Evolutionary conservation across 2,113 vertebrate species (phyloP), one percentile per base, ranked within the genome.

Genomic region (Donacobius atricapilla): DNA sequence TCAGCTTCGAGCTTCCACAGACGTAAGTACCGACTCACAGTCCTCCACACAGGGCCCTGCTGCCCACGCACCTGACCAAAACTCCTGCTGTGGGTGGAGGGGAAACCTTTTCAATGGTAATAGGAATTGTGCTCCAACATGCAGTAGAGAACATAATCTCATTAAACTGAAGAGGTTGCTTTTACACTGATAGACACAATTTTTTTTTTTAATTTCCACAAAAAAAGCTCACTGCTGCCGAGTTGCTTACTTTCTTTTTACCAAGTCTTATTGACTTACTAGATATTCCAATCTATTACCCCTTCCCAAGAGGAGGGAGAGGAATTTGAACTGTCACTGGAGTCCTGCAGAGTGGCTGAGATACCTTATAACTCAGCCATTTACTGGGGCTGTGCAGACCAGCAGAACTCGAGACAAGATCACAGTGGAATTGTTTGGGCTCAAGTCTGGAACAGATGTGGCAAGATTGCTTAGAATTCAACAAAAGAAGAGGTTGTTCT

Each of bases 1-100:
- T 99, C 98, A 99, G 99, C 98, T 98, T 99, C 1, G 99, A 99
- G 99, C 99, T 99, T 99, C 99, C 99, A 98, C 99, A 99, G 98
- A 99, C 98, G 99, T 99, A 97, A 99, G 99, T 98, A 61, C 87
- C 7, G 3, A 7, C 24, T 48, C 16, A 1, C 33, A 40, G 39
- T 63, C 57, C 33, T 44, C 23, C n/a, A 33, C 15, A 8, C 40
- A 2, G 40, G 16, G 48, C 57, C 37, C 50, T 86, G 81, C 79
- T 80, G 65, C 39, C 83, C 40, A n/a, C 51, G 76, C 1, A 1
- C 27, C 79, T 58, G 54, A 81, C 63, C 76, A 87, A 83, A 89
- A 83, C 42, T 88, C 58, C 64, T 86, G 63, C 91, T 97, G 70
- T 63, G 61, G 92, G 80, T 87, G 90, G 94, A 97, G 47, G 84